These are phyloP conservation scores for Melinaea marsaeus DNA, from an alignment of 2,888 invertebrate genomes.

Conservation along the genomic window DNA sequence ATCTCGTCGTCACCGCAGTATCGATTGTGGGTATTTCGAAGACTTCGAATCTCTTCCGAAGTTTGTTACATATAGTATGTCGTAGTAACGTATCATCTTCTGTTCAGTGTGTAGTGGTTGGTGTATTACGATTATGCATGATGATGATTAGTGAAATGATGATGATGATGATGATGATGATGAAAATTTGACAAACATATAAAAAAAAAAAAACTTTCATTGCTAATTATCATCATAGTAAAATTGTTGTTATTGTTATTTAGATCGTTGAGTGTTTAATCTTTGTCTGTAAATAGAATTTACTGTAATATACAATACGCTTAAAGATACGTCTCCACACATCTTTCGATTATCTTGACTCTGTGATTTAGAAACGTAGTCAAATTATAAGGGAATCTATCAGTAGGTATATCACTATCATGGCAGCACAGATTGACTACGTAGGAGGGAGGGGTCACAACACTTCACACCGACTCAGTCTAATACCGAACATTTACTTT, in stretches of 20 bases:
- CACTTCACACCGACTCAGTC: conserved; percentile 48
- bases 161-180: too few species aligned
- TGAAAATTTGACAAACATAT: too few species aligned
- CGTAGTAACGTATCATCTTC: background rate
- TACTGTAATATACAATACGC: too few species aligned
- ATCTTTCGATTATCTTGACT: too few species aligned
- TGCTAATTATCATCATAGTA: conserved; percentile 16
- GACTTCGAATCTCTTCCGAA: too few species aligned
- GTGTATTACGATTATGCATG: conserved; percentile 20
- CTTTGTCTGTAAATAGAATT: too few species aligned
- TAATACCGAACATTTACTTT: background rate
- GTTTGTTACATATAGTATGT: too few species aligned
- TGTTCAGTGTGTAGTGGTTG: conserved; percentile 8
- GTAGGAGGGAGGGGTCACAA: conserved; percentile 45
- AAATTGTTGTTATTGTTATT: conserved; percentile 14
- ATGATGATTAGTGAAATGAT: conserved; percentile 22
- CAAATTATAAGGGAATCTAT: background rate
- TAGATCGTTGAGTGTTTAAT: too few species aligned
- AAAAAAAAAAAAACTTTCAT: conserved; percentile 9
- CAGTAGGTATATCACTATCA: background rate
- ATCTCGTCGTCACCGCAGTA: too few species aligned
- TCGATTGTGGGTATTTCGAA: too few species aligned
- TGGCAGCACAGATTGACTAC: conserved; percentile 40
- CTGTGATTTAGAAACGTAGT: too few species aligned
- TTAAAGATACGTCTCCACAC: too few species aligned